A percentile compares a stretch with the other conserved stretches of the same genome.
Evolutionary conservation across 53 echinoderm and acorn worm species (phyloP).

Genomic region (Antedon mediterranea): DNA sequence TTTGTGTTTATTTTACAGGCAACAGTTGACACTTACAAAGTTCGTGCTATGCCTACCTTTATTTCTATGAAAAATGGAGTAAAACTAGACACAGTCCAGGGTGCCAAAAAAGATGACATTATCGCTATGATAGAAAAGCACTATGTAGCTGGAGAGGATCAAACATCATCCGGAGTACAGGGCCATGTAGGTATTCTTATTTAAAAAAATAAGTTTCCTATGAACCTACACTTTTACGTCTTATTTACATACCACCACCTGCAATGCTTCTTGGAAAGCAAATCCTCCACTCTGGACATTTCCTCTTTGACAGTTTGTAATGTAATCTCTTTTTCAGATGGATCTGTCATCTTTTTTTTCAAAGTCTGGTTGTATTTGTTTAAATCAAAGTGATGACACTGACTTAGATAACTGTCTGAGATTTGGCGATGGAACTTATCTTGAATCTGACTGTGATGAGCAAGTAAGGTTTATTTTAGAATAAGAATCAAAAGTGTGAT

Average conservation of each 20-base stretch:
- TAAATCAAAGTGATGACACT: constrained; percentile 82
- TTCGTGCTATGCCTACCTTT: constrained; percentile 86
- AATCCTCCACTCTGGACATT: too few species aligned
- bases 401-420: constrained; percentile 53
- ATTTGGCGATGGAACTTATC: constrained; percentile 31
- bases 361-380: constrained; percentile 50
- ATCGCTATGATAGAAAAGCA: constrained; percentile 41
- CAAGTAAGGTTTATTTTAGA: too few species aligned
- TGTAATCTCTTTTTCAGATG: constrained; percentile 25
- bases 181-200: constrained; percentile 43
- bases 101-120: constrained; percentile 39
- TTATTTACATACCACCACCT: too few species aligned
- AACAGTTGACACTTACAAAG: constrained; percentile 33
- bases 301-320: too few species aligned
- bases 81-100: constrained; percentile 55
- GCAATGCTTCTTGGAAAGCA: too few species aligned
- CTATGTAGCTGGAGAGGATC: constrained; percentile 21
- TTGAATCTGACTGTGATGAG: constrained; percentile 97
- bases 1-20: constrained; percentile 17
- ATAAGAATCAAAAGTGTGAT: too few species aligned
- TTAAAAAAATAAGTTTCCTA: not conserved
- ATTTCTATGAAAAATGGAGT: constrained; percentile 46
- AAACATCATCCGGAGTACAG: constrained; percentile 36
- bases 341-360: constrained; percentile 39
- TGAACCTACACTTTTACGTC: too few species aligned